Base-by-base conservation (phyloP, 2,888 invertebrate genomes). In the Scaptodrosophila latifasciaeformis region DNA sequence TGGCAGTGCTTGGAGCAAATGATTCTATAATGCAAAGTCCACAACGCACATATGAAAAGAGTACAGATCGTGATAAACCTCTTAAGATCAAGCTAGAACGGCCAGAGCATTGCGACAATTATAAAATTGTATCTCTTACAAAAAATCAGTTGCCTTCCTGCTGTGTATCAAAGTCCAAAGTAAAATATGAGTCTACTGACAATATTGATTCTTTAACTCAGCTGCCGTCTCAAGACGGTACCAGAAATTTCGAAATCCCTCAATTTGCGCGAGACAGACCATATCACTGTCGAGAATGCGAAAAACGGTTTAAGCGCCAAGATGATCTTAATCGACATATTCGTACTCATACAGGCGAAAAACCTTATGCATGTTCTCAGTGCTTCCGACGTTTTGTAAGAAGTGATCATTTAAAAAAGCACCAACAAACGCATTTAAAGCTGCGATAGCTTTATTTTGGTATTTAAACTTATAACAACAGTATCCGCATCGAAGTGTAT, bases 331-430 rank as follows among this genome's bases (percentile, higher is more conserved):
- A 84, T 49, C 83, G 84, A 2, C 84, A 85, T 49, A 69, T 72
- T 59, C 74, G 85, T 27, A 85, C 84, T 31, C 84, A 85, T 51
- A 77, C 70, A 0, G 84, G 84, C 1, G 85, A 84, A 48, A 85
- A 84, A 45, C 84, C 84, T 2, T 85, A 70, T 39, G 69, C 67
- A 17, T 85, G 84, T 40, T 65, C 56, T 6, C 69, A 79, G 42
- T 85, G 84, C 52, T 70, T 72, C 24, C 80, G 82, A 18, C 72
- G 82, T 9, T 85, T 85, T 48, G 74, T 82, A 39, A 76, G 84
- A 29, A 83, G 83, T 54, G 84, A 85, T 60, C 84, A 85, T 47
- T 69, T 85, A 10, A 84, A 84, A 48, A 85, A 85, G 35, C 84
- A 85, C 52, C 62, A 84, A 39, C 83, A 83, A 59, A 82, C 82